phyloP scores from a whole-genome alignment of 2,888 invertebrate species.

The Lymantria monacha region DNA sequence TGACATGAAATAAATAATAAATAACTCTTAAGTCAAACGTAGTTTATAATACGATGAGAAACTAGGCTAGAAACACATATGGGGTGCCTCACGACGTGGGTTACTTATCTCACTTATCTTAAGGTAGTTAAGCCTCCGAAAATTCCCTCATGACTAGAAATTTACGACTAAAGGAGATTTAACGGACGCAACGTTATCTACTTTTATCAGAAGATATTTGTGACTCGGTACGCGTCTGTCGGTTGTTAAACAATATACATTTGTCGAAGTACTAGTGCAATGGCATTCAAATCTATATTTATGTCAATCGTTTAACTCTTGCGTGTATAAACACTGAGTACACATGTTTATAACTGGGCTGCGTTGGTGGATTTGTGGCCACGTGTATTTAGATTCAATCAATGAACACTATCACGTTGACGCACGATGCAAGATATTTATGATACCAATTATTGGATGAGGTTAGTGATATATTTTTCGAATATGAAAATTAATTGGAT shows the following conservation, averaged over 20 bases:
- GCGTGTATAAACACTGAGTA: constrained; percentile 33
- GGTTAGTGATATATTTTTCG: constrained; percentile 47
- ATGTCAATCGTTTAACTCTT: constrained; percentile 35
- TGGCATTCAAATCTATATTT: constrained; percentile 32
- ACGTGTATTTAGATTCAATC: constrained; percentile 42
- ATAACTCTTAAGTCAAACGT: constrained; percentile 13
- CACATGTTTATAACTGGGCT: constrained; percentile 32
- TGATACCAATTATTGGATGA: constrained; percentile 37
- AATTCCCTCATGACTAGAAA: constrained; percentile 74
- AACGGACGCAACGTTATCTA: constrained; percentile 68
- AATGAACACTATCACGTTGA: constrained; percentile 41
- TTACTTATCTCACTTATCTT: constrained; percentile 79
- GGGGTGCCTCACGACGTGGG: constrained; percentile 54
- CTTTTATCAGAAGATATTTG: constrained; percentile 74
- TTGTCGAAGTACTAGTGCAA: constrained; percentile 38
- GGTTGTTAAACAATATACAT: constrained; percentile 51
- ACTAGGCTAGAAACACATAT: constrained; percentile 33
- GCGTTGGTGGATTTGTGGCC: constrained; percentile 30
- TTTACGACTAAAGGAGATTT: constrained; percentile 77
- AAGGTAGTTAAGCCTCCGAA: constrained; percentile 77
- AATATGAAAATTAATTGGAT: background rate
- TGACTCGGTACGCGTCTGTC: constrained; percentile 54
- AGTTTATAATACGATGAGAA: background rate
- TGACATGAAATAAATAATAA: constrained; percentile 16
- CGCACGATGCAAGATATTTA: constrained; percentile 34